A percentile compares a stretch with the other conserved stretches of the same genome.
Conservation (phyloP, 2,888 invertebrate genomes). For the Xanthorhoe spadicearia region DNA sequence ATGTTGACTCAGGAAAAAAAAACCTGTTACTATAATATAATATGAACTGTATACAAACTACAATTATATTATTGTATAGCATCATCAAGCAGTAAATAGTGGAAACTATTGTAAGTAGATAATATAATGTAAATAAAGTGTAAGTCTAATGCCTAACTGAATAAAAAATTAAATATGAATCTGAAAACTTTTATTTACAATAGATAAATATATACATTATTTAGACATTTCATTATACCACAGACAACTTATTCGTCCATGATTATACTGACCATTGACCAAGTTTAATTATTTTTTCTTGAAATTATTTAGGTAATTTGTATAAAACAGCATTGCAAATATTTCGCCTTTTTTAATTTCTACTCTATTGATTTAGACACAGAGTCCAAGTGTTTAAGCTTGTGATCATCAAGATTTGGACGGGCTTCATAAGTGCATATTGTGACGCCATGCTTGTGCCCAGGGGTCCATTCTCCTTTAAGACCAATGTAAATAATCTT, state of each 20-base stretch:
- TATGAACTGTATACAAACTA: constrained; percentile 2
- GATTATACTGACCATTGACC: too few relatives aligned
- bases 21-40: neutral
- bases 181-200: constrained; percentile 29
- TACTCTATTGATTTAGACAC: constrained; percentile 85
- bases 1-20: neutral
- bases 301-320: neutral
- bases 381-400: constrained; percentile 87
- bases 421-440: constrained; percentile 95
- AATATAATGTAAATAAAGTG: constrained; percentile 42
- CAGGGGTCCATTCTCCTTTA: constrained; percentile 95
- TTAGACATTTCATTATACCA: neutral
- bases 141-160: constrained; percentile 37
- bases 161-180: constrained; percentile 35
- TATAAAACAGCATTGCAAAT: too few relatives aligned
- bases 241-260: too few relatives aligned
- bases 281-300: neutral
- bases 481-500: constrained; percentile 97
- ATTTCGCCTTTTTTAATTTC: constrained; percentile 10
- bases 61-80: neutral
- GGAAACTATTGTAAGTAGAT: constrained; percentile 31
- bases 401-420: constrained; percentile 94
- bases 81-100: constrained; percentile 14
- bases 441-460: constrained; percentile 94
- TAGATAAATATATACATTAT: constrained; percentile 10